Evolutionary conservation across 2,888 invertebrate species (phyloP).

Genomic region (Eupithecia dodoneata): DNA sequence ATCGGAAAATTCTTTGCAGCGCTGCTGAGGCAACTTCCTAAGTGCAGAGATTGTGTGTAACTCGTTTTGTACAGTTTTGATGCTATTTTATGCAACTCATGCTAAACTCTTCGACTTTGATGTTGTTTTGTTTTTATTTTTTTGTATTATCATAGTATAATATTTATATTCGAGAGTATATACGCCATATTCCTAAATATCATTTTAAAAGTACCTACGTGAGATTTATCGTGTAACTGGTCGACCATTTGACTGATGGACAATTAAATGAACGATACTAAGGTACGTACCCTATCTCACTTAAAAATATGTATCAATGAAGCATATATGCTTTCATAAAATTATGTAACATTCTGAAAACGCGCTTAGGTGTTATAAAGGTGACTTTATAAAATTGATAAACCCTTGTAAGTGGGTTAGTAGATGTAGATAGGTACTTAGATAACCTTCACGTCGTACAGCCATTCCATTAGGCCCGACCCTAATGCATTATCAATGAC

Average conservation of each 20-base stretch:
- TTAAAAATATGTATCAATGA: too few relatives aligned
- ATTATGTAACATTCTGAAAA: background rate
- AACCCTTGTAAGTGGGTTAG: constrained; percentile 2
- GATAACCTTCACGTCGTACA: constrained; percentile 17
- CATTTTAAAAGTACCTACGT: background rate
- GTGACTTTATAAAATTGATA: constrained; percentile 5
- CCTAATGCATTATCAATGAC: constrained; percentile 55
- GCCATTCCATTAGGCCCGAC: constrained; percentile 46
- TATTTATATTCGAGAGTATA: background rate
- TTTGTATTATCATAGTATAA: background rate
- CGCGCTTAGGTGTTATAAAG: background rate
- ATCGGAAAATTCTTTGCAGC: constrained; percentile 41
- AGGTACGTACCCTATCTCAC: background rate
- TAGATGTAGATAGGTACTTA: background rate
- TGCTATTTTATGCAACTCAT: background rate
- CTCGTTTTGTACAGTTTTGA: constrained; percentile 27
- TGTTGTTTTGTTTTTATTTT: background rate
- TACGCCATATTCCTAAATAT: background rate
- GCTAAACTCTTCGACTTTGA: background rate
- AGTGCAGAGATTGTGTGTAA: constrained; percentile 27
- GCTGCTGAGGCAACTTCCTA: constrained; percentile 26
- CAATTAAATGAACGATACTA: background rate
- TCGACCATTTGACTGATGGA: background rate
- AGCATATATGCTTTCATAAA: background rate
- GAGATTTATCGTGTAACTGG: too few relatives aligned